Percentiles rank a stretch among this genome's conserved stretches.
phyloP scores from a whole-genome alignment of 2,888 invertebrate species.

The Xiphydria camelus region DNA sequence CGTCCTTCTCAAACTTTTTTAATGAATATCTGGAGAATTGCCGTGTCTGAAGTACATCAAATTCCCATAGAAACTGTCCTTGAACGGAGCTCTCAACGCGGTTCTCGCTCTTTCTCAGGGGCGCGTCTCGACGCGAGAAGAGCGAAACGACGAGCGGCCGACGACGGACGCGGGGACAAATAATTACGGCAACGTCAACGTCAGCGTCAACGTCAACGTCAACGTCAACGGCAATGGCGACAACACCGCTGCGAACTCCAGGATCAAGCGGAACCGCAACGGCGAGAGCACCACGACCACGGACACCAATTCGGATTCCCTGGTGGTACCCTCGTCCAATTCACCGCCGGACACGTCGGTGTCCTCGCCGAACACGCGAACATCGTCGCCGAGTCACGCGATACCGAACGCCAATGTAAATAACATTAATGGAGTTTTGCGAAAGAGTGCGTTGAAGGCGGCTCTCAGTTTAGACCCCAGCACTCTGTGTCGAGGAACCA shows the following conservation, averaged over 20 bases:
- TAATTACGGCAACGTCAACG: too few species aligned
- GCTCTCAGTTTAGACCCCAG: constrained; percentile 57
- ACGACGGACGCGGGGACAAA: too few species aligned
- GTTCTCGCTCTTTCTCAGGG: too few species aligned
- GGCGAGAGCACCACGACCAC: constrained; percentile 44
- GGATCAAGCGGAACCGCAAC: constrained; percentile 32
- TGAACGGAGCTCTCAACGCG: too few species aligned
- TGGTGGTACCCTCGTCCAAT: constrained; percentile 30
- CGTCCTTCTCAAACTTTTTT: too few species aligned
- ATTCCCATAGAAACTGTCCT: too few species aligned
- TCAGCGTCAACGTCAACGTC: too few species aligned
- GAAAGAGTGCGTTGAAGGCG: constrained; percentile 53
- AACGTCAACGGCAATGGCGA: too few species aligned
- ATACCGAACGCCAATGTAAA: constrained; percentile 30
- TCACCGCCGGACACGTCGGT: constrained; percentile 38
- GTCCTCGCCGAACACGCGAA: constrained; percentile 48
- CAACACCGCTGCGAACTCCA: neutral
- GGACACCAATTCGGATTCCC: constrained; percentile 44
- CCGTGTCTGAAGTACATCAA: too few species aligned
- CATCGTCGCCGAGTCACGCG: constrained; percentile 46
- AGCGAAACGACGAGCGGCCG: too few species aligned
- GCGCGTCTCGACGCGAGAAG: too few species aligned
- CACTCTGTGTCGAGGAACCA: constrained; percentile 46
- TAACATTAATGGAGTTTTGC: constrained; percentile 49
- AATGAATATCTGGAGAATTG: too few species aligned